These are phyloP conservation scores for Synergus umbraculus DNA, from an alignment of 2,888 invertebrate species.

Conservation along the genomic window DNA sequence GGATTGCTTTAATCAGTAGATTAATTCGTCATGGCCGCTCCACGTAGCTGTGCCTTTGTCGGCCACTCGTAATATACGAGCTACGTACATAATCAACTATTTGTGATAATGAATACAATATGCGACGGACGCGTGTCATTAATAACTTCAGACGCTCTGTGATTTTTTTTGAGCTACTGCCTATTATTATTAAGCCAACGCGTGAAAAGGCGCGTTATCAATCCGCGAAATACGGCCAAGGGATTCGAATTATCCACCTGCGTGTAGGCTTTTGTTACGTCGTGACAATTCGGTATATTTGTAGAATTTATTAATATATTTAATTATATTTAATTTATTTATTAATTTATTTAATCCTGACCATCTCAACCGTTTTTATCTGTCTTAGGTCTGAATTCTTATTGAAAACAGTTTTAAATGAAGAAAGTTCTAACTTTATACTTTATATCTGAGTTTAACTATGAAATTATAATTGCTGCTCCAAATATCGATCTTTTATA, in stretches of 20 bases:
- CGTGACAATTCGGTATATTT: too few species aligned
- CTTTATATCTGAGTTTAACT: too few species aligned
- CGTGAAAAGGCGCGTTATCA: constrained; percentile 6
- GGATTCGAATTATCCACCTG: background rate
- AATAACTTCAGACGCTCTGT: constrained; percentile 67
- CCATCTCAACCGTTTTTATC: too few species aligned
- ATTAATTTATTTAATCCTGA: too few species aligned
- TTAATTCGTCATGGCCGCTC: constrained; percentile 76
- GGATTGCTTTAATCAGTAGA: constrained; percentile 77
- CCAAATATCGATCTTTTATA: too few species aligned
- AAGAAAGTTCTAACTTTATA: too few species aligned
- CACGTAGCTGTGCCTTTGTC: constrained; percentile 74
- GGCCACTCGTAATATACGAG: constrained; percentile 73
- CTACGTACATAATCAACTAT: constrained; percentile 75
- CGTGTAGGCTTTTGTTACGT: background rate
- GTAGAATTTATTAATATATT: too few species aligned
- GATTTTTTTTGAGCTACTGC: constrained; percentile 34
- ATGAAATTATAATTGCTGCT: too few species aligned
- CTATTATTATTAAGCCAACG: background rate
- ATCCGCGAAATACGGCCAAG: constrained; percentile 36
- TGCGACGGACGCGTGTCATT: constrained; percentile 72
- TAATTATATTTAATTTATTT: too few species aligned
- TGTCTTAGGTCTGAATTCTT: too few species aligned
- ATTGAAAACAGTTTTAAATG: too few species aligned
- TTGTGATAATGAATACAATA: constrained; percentile 77